phyloP scores from a whole-genome alignment of 2,888 invertebrate genomes.

The Dione juno region DNA sequence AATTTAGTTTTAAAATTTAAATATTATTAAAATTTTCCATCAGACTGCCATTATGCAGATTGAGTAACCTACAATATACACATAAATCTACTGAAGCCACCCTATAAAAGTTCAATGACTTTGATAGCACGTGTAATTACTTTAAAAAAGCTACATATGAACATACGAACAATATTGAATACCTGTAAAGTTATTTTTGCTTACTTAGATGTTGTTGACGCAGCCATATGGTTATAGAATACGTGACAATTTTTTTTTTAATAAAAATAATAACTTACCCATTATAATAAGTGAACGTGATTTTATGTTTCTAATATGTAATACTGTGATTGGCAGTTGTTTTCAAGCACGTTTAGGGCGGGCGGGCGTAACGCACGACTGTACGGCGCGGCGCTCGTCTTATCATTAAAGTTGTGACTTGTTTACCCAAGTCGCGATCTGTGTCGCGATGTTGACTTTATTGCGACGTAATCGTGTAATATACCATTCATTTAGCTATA shows the following conservation, averaged over 20 bases:
- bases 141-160: slow-evolving; percentile 11
- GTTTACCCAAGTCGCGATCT: slow-evolving; percentile 75
- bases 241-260: slow-evolving; percentile 1
- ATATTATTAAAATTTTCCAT: slow-evolving; percentile 40
- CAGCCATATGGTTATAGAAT: slow-evolving; percentile 45
- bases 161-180: not conserved
- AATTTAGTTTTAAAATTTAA: not conserved
- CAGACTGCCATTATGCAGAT: slow-evolving; percentile 64
- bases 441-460: slow-evolving; percentile 62
- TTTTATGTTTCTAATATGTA: slow-evolving; percentile 13
- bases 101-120: slow-evolving; percentile 51
- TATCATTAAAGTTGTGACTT: slow-evolving; percentile 77
- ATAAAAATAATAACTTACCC: slow-evolving; percentile 52
- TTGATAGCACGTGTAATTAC: slow-evolving; percentile 25
- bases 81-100: slow-evolving; percentile 54
- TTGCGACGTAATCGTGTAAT: slow-evolving; percentile 52
- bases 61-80: slow-evolving; percentile 46
- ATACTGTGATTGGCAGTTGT: slow-evolving; percentile 12
- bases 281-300: slow-evolving; percentile 43
- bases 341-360: slow-evolving; percentile 54
- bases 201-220: not conserved
- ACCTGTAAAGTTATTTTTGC: not conserved
- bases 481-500: slow-evolving; percentile 58
- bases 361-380: slow-evolving; percentile 65
- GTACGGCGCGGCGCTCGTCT: slow-evolving; percentile 63